Percentiles rank a stretch among this genome's conserved stretches.
phyloP scores from a whole-genome alignment of 2,888 invertebrate species.

The Kuschelorhynchus macadamiae region DNA sequence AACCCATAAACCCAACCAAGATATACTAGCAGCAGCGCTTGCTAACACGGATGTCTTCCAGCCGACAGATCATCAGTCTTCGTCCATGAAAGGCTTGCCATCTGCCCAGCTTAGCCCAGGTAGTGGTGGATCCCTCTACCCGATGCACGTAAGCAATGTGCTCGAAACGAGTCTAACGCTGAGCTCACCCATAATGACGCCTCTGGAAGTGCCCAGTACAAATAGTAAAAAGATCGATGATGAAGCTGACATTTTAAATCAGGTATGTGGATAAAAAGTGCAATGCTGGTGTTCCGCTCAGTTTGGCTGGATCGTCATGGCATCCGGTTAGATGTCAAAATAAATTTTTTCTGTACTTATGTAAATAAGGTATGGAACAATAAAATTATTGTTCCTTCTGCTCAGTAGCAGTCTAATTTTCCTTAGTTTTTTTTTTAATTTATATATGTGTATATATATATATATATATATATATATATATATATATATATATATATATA shows the following conservation, averaged over 20 bases:
- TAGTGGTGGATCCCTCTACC: slow-evolving; percentile 70
- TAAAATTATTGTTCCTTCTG: too few species aligned
- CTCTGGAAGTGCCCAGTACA: slow-evolving; percentile 78
- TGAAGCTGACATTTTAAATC: slow-evolving; percentile 62
- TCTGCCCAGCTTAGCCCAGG: slow-evolving; percentile 72
- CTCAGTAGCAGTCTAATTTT: too few species aligned
- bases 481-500: too few species aligned
- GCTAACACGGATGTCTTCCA: slow-evolving; percentile 82
- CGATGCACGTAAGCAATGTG: slow-evolving; percentile 74
- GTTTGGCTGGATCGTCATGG: too few species aligned
- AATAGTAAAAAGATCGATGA: slow-evolving; percentile 66
- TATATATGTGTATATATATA: too few species aligned
- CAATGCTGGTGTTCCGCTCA: too few species aligned
- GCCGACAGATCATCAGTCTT: slow-evolving; percentile 64
- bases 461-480: too few species aligned
- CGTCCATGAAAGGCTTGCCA: slow-evolving; percentile 62
- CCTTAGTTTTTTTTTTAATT: too few species aligned
- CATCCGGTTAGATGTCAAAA: too few species aligned
- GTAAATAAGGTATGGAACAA: too few species aligned
- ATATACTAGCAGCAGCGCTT: slow-evolving; percentile 82
- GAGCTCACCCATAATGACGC: slow-evolving; percentile 87
- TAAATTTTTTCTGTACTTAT: too few species aligned
- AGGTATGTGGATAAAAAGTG: slow-evolving; percentile 58
- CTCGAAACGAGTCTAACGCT: slow-evolving; percentile 83
- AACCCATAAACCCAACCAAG: slow-evolving; percentile 71